These are phyloP conservation scores for Eilema sororculum DNA, from an alignment of 2,888 invertebrate species.

Conservation along the genomic window DNA sequence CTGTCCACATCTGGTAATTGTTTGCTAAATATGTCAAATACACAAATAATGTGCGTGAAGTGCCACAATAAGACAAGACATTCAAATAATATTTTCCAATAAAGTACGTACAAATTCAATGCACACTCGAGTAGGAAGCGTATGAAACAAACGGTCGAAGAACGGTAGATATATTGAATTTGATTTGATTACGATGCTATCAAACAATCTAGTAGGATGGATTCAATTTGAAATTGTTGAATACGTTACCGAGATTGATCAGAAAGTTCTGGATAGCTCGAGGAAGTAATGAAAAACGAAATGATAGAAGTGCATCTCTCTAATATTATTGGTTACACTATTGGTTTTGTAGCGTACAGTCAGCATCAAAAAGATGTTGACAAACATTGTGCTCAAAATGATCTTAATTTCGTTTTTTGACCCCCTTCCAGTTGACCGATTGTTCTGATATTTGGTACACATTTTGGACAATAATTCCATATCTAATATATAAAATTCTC, in stretches of 20 bases:
- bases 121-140: constrained; percentile 14
- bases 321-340: not conserved
- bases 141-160: constrained; percentile 14
- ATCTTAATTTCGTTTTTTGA: no score
- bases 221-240: constrained; percentile 27
- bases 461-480: no score
- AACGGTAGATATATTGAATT: constrained; percentile 23
- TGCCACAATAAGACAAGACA: not conserved
- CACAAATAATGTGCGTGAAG: no score
- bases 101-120: not conserved
- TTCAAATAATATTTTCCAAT: not conserved
- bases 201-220: constrained; percentile 19
- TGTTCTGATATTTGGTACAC: no score
- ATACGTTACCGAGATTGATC: constrained; percentile 20
- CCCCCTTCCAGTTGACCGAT: no score
- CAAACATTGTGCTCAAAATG: no score
- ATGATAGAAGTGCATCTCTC: not conserved
- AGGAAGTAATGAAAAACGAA: constrained; percentile 20
- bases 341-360: not conserved
- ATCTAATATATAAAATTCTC: no score
- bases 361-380: no score
- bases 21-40: no score
- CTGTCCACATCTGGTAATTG: no score
- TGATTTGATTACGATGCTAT: constrained; percentile 32
- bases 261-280: not conserved